Evolutionary conservation across 2,888 invertebrate genomes (phyloP), one percentile per base, ranked within the genome.

Genomic region (Tricholauxania praeusta): DNA sequence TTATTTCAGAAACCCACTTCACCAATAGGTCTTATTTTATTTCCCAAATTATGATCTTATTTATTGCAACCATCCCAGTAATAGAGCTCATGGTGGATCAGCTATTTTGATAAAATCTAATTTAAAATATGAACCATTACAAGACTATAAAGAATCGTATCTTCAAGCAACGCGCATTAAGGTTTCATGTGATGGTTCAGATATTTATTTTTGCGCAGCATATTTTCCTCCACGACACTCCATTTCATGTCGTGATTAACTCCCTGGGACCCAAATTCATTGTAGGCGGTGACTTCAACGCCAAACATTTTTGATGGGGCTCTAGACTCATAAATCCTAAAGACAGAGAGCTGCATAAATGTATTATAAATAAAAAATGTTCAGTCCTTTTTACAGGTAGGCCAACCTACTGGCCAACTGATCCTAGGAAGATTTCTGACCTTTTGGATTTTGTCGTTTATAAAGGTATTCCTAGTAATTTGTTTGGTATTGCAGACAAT

Each of bases 361-460:
- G 72, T 28, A 17, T 74, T 32, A 39, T 19, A 64, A 59, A 72
- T 12, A 71, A 69, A 0, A 73, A 73, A n/a, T 72, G 64, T n/a
- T 69, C 49, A 2, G n/a, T 71, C 39, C 12, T 74, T 5, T 76
- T 73, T 14, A 62, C 75, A 15, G 76, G 74, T 12, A 68, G 63
- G 10, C 77, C 75, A 12, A 75, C 76, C 5, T 75, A 76, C 60
- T 73, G 75, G 75, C 75, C 72, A n/a, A n/a, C n/a, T n/a, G n/a
- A n/a, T n/a, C n/a, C n/a, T n/a, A n/a, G n/a, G n/a, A n/a, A n/a
- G n/a, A n/a, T n/a, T n/a, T n/a, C n/a, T n/a, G n/a, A n/a, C n/a
- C n/a, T n/a, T n/a, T n/a, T n/a, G n/a, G n/a, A n/a, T n/a, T n/a
- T n/a, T n/a, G n/a, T n/a, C n/a, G n/a, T n/a, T n/a, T n/a, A n/a